Conservation (phyloP, 2,797 vertebrate species). For the Erethizon dorsatum region DNA sequence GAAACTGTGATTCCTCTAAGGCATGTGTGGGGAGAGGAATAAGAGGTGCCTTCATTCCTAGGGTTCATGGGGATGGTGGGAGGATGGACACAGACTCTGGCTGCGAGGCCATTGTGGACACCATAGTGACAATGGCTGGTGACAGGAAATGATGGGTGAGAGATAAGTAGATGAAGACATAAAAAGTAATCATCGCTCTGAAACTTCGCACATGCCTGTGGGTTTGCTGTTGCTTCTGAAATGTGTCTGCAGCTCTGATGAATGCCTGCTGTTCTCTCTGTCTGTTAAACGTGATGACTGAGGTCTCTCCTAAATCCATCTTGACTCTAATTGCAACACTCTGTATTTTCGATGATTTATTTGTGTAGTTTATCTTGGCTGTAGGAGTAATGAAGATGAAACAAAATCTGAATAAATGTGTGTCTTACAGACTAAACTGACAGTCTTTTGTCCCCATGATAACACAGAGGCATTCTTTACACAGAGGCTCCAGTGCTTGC, state of each 20-base stretch:
- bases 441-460: not conserved
- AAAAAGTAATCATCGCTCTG: not conserved
- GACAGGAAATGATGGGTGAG: not conserved
- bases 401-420: not conserved
- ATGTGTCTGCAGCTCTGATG: slow-evolving; percentile 53
- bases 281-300: slow-evolving; percentile 31
- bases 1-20: too few species aligned
- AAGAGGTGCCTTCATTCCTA: not conserved
- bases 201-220: not conserved
- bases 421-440: not conserved
- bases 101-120: not conserved
- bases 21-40: not conserved
- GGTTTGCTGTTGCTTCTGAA: slow-evolving; percentile 38
- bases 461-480: not conserved
- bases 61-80: too few species aligned
- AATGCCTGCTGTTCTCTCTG: slow-evolving; percentile 12
- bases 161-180: accelerated
- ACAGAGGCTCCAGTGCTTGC: accelerated
- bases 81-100: accelerated
- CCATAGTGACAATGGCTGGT: not conserved
- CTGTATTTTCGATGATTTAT: slow-evolving; percentile 53
- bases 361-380: slow-evolving; percentile 58
- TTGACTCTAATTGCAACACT: not conserved
- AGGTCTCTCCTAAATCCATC: not conserved
- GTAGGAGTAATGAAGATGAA: not conserved